Evolutionary conservation across 2,797 vertebrate genomes (phyloP), one percentile per base, ranked within the genome.

Genomic region (Bryconaethiops microstoma): DNA sequence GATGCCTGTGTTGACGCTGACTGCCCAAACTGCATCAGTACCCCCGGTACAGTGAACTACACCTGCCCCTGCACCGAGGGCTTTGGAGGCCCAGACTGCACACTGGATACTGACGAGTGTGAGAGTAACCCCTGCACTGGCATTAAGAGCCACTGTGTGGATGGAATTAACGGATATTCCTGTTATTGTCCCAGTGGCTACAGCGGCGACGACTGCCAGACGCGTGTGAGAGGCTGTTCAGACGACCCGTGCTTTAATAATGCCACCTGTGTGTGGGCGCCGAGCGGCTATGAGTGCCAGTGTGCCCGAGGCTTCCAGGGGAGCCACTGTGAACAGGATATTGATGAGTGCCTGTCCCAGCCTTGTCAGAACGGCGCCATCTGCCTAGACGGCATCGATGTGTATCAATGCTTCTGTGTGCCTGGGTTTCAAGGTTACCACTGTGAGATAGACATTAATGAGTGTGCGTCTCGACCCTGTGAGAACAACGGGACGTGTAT

Each of bases 361-460:
- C 97, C 97, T 0, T 99, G 98, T 90, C 92, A 93, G 80, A 99
- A 99, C 0, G 97, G 97, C 0, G 98, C 98, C 82, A 96, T 99
- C 89, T 99, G 98, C 84, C 83, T 94, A 55, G 94, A 97, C 19
- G 83, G 91, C 0, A 77, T 90, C 4, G 88, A 90, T 1, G 81
- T 90, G 35, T 94, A 93, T 67, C 93, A 93, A 82, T 99, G 98
- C 81, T 99, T 96, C 93, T 99, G 98, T 0, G 97, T 99, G 82
- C 98, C 98, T 0, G 98, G 98, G 4, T 99, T 97, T 92, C 98
- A 99, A 88, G 98, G 98, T 17, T 93, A 92, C 76, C 93, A 90
- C 92, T 99, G 98, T 25, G 97, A 98, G 80, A 92, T 99, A 84
- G 97, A 99, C 91, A 99, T 99, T 83, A 95, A 99, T 0, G 98